Evolutionary conservation across 2,113 vertebrate species (phyloP).

Genomic region (Merops nubicus): DNA sequence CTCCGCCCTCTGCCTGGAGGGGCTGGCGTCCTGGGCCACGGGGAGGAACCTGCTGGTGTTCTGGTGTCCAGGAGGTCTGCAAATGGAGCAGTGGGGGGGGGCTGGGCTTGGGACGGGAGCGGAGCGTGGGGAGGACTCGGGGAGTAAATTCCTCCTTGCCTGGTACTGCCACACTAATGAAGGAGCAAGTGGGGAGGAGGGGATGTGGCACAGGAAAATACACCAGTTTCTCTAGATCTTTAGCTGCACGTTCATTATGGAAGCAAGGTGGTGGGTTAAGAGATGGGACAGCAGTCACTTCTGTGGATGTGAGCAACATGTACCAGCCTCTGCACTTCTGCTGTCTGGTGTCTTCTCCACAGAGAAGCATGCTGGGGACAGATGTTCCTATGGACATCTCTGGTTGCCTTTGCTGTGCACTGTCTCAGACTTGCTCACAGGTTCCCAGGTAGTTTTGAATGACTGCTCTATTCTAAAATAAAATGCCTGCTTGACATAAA

Average conservation of each 20-base stretch:
- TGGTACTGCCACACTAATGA: background rate
- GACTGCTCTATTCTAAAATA: background rate
- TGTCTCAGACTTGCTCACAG: background rate
- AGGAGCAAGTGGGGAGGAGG: background rate
- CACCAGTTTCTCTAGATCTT: background rate
- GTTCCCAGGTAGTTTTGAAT: background rate
- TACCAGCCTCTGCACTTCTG: background rate
- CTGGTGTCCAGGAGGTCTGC: accelerated
- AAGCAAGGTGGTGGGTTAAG: background rate
- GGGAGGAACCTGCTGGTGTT: background rate
- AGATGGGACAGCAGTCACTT: background rate
- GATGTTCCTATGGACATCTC: background rate
- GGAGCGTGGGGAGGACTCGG: accelerated
- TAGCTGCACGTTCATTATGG: background rate
- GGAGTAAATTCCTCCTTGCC: background rate
- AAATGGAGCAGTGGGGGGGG: background rate
- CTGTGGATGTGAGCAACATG: background rate
- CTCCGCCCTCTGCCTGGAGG: background rate
- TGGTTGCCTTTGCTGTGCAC: background rate
- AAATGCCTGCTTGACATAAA: background rate
- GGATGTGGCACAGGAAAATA: background rate
- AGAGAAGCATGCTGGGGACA: background rate
- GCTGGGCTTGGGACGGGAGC: background rate
- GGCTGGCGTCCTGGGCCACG: background rate
- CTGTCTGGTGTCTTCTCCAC: background rate